A percentile compares a stretch with the other conserved stretches of the same genome.
Conservation (phyloP, 2,797 vertebrate genomes). For the Pteropus rufus region DNA sequence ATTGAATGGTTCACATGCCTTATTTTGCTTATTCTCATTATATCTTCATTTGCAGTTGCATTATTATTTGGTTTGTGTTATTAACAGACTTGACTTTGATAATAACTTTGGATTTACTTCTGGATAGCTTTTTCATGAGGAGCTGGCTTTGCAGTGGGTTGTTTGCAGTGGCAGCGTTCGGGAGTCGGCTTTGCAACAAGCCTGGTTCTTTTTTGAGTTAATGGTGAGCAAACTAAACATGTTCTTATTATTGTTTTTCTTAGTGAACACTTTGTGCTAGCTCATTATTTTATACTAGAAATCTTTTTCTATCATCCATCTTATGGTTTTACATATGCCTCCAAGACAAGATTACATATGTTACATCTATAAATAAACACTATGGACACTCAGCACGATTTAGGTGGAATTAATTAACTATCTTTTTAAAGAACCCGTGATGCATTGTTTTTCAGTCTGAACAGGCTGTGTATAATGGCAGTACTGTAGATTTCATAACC, state of each 20-base stretch:
- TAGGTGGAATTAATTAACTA: background rate
- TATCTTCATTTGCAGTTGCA: constrained; percentile 80
- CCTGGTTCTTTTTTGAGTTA: constrained; percentile 99
- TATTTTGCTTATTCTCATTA: constrained; percentile 85
- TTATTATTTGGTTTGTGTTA: constrained; percentile 67
- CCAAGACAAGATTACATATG: background rate
- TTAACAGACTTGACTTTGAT: constrained; percentile 56
- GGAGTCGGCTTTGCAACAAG: constrained; percentile 96
- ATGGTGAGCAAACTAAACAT: constrained; percentile 89
- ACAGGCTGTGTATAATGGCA: background rate
- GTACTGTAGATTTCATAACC: background rate
- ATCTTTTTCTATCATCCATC: background rate
- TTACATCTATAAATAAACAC: constrained; percentile 2
- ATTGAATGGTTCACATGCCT: constrained; percentile 72
- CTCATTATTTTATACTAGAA: background rate
- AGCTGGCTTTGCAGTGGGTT: constrained; percentile 98
- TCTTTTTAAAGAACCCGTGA: background rate
- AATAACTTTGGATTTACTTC: constrained; percentile 76
- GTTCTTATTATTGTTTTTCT: background rate
- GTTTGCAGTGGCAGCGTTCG: constrained; percentile 98
- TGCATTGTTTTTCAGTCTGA: background rate
- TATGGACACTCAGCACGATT: background rate
- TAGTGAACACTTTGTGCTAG: background rate
- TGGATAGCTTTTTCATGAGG: constrained; percentile 95
- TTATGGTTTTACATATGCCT: background rate